Percentiles rank a stretch among this genome's conserved stretches.
Conservation (phyloP, 2,888 invertebrate species). For the Nemoura dubitans region DNA sequence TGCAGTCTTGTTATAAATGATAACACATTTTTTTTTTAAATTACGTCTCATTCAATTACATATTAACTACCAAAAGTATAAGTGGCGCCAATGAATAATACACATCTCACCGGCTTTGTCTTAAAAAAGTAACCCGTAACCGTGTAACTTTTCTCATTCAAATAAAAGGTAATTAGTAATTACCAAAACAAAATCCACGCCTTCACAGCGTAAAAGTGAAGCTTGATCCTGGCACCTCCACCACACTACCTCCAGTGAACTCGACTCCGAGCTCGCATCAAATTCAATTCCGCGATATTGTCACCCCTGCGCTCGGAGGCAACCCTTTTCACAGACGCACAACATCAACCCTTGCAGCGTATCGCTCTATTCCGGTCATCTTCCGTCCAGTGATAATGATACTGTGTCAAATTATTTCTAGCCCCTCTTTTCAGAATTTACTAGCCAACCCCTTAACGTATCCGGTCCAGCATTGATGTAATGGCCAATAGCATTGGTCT, state of each 20-base stretch:
- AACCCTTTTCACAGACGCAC: too few relatives aligned
- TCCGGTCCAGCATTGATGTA: slow-evolving; percentile 30
- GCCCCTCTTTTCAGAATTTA: slow-evolving; percentile 25
- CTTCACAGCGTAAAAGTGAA: too few relatives aligned
- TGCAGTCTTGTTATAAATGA: too few relatives aligned
- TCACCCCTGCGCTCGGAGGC: not conserved
- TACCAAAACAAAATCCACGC: too few relatives aligned
- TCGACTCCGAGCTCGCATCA: not conserved
- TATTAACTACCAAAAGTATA: too few relatives aligned
- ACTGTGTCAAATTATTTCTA: slow-evolving; percentile 31
- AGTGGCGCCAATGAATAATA: too few relatives aligned
- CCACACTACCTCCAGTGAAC: not conserved
- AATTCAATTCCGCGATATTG: not conserved
- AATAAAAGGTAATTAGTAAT: too few relatives aligned
- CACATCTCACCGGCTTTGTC: too few relatives aligned
- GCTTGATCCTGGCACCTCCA: not conserved
- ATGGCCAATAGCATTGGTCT: slow-evolving; percentile 36
- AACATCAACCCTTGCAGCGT: slow-evolving; percentile 20
- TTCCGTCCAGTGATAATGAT: slow-evolving; percentile 34
- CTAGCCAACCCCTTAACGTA: slow-evolving; percentile 30
- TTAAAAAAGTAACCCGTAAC: too few relatives aligned
- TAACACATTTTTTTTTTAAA: too few relatives aligned
- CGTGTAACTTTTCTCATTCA: too few relatives aligned
- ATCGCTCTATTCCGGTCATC: slow-evolving; percentile 32
- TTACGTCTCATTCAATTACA: too few relatives aligned